Evolutionary conservation across 1,140 invertebrate species (phyloP).

Genomic region (Lanistes nyassanus): DNA sequence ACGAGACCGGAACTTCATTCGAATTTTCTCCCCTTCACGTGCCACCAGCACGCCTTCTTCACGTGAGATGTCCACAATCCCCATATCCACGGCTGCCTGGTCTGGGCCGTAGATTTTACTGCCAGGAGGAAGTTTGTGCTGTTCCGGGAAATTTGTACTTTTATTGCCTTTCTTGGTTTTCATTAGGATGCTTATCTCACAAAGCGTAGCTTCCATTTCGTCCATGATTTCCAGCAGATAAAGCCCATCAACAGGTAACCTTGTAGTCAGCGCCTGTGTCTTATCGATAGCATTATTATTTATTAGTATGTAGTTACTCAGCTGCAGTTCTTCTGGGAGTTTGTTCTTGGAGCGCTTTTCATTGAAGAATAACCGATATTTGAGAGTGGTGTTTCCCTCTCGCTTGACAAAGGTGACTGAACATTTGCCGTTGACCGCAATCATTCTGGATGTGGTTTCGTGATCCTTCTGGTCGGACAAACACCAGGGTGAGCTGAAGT

Average conservation of each 20-base stretch:
- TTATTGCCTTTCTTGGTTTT: no score
- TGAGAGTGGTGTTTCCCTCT: neutral
- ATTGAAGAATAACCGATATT: constrained; percentile 11
- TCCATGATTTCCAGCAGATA: constrained; percentile 4
- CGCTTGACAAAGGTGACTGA: neutral
- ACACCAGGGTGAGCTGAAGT: no score
- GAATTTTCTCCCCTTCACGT: constrained; percentile 13
- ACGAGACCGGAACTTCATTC: constrained; percentile 10
- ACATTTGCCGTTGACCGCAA: no score
- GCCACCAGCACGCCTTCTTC: constrained; percentile 19
- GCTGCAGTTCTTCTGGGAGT: neutral
- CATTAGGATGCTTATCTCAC: neutral
- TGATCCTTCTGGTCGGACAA: no score
- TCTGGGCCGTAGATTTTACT: neutral
- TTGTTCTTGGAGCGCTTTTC: constrained; percentile 6
- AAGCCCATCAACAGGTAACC: neutral
- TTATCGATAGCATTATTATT: no score
- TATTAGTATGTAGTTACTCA: neutral
- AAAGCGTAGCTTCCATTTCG: neutral
- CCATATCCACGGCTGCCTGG: constrained; percentile 10
- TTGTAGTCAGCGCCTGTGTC: neutral
- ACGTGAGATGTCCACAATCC: constrained; percentile 9
- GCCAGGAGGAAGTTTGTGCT: neutral
- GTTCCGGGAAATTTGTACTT: neutral
- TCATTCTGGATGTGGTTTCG: no score